phyloP scores from a whole-genome alignment of 64 coral and sea anemone genomes.

The Dendronephthya gigantea region DNA sequence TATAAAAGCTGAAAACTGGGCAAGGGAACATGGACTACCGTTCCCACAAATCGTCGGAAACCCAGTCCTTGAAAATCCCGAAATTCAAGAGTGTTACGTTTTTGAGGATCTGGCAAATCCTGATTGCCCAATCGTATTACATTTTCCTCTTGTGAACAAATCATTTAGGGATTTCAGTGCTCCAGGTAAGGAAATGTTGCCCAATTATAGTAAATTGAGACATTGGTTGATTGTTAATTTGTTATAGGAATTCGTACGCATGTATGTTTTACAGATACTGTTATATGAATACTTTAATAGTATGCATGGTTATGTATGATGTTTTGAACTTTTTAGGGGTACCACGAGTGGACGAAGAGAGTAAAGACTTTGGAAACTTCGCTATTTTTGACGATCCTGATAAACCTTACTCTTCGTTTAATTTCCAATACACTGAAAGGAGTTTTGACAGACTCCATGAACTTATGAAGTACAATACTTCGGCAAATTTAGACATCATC shows the following conservation, averaged over 20 bases:
- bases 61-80: not conserved
- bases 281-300: not conserved
- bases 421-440: constrained; percentile 14
- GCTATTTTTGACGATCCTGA: constrained; percentile 28
- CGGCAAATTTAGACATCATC: constrained; percentile 35
- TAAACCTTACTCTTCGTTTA: constrained; percentile 6
- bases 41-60: constrained; percentile 22
- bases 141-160: constrained; percentile 31
- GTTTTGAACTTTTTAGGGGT: not conserved
- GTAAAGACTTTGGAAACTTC: constrained; percentile 27
- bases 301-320: no score
- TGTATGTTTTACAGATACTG: not conserved
- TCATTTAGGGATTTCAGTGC: constrained; percentile 2
- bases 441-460: constrained; percentile 10
- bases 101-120: not conserved
- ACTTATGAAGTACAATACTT: constrained; percentile 51
- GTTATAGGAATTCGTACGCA: not conserved
- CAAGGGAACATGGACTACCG: not conserved
- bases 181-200: constrained; percentile 21
- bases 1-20: constrained; percentile 13
- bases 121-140: constrained; percentile 3
- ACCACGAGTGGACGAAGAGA: not conserved
- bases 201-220: no score
- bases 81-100: constrained; percentile 27
- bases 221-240: not conserved